Evolutionary conservation across 2,797 vertebrate genomes (phyloP), one percentile per base, ranked within the genome.

Genomic region (Adrianichthys oophorus): DNA sequence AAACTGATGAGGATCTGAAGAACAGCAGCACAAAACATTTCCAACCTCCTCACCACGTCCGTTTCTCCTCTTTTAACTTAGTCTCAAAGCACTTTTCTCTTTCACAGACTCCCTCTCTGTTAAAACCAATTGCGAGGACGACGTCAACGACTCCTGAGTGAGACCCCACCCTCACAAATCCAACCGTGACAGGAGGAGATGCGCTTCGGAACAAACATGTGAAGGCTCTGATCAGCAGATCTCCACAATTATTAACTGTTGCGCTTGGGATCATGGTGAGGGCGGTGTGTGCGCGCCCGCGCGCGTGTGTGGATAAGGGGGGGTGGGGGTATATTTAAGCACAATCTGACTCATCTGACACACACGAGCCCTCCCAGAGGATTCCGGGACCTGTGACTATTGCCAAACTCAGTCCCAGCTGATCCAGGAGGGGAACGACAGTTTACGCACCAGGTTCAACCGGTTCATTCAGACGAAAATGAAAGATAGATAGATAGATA

Each of bases 111-210:
- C 70, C 48, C 47, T 58, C 62, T 66, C 69, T 55, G 62, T 72
- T 70, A 71, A 79, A 83, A 61, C 10, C 56, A 55, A 68, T 53
- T 68, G 18, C 61, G 49, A 57, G 18, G 58, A 58, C 61, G 54
- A 78, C 78, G 76, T 80, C 85, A 87, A 65, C 56, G 62, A 67
- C 68, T 74, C 51, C 62, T 57, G 74, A 85, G 70, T 70, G 72
- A 90, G 85, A 92, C 87, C 89, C 87, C 91, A 89, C 91, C 92
- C 89, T 92, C 87, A 56, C 63, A 65, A 67, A 59, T 77, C 73
- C 57, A 82, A 73, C 90, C 89, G 91, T 91, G 89, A 64, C 63
- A 74, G 46, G 75, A 74, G 46, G 75, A 59, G 47, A 82, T 51
- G 59, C 53, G 65, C 44, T 50, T 60, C 56, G 53, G 62, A 80